phyloP scores from a whole-genome alignment of 2,113 vertebrate species.

The Rhinopomastus cyanomelas region DNA sequence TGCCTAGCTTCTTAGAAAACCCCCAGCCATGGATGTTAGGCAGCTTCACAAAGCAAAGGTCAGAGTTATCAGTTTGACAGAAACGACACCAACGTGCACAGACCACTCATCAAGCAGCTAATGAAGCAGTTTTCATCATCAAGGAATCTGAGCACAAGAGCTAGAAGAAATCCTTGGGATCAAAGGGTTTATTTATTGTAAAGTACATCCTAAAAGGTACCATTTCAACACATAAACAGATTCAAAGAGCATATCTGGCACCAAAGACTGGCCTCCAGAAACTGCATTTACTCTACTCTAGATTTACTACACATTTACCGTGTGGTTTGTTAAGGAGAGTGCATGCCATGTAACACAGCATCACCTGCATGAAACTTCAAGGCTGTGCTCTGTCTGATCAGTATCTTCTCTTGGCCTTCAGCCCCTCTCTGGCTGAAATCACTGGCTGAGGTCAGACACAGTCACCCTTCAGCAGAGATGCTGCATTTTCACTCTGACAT shows the following conservation, averaged over 20 bases:
- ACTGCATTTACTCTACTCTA: background rate
- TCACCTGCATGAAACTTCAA: background rate
- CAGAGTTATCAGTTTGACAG: background rate
- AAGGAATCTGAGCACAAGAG: background rate
- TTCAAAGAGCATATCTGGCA: background rate
- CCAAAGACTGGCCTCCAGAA: background rate
- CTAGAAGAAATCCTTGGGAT: background rate
- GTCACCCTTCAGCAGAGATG: background rate
- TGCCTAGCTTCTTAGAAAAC: background rate
- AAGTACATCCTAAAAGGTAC: background rate
- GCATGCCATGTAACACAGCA: background rate
- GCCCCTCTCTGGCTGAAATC: background rate
- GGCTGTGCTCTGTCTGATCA: background rate
- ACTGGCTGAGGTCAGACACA: background rate
- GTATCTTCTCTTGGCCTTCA: background rate
- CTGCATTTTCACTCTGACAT: constrained; percentile 1
- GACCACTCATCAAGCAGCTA: constrained; percentile 8
- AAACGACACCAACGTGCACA: background rate
- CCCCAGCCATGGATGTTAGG: background rate
- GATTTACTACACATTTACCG: background rate
- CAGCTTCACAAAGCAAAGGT: background rate
- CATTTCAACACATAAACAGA: background rate
- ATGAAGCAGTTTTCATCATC: constrained; percentile 6
- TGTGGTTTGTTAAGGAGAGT: background rate
- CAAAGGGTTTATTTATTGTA: background rate